Percentiles rank a stretch among this genome's conserved stretches.
These are phyloP conservation scores for Carapus acus DNA, from an alignment of 2,797 vertebrate genomes.

Conservation along the genomic window DNA sequence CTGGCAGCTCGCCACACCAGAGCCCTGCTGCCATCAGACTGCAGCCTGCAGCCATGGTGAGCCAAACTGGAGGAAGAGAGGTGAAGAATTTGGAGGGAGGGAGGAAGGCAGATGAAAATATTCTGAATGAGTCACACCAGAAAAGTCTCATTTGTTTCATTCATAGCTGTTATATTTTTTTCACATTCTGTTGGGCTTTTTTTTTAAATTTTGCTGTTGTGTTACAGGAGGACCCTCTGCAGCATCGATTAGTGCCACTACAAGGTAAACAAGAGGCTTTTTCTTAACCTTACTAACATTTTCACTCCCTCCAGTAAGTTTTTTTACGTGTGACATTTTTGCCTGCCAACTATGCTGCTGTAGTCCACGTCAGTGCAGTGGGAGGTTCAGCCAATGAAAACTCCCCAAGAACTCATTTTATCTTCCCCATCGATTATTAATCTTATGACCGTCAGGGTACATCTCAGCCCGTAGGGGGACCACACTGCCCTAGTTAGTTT, in stretches of 20 bases:
- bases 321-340: slow-evolving; percentile 3
- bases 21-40: slow-evolving; percentile 59
- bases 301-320: slow-evolving; percentile 5
- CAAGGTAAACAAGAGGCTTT: slow-evolving; percentile 55
- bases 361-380: slow-evolving; percentile 30
- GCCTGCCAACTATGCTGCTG: slow-evolving; percentile 8
- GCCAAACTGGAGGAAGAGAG: slow-evolving; percentile 2
- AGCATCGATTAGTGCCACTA: slow-evolving; percentile 62
- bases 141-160: not conserved
- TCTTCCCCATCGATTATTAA: slow-evolving; percentile 50
- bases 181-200: not conserved
- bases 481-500: not conserved
- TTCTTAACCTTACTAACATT: not conserved
- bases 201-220: not conserved
- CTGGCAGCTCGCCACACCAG: slow-evolving; percentile 60
- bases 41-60: slow-evolving; percentile 53
- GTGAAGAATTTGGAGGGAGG: no score
- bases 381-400: slow-evolving; percentile 21
- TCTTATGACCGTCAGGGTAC: slow-evolving; percentile 62
- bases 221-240: slow-evolving; percentile 67
- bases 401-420: slow-evolving; percentile 40
- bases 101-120: not conserved
- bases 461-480: slow-evolving; percentile 31
- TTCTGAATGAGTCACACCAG: not conserved
- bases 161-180: no score